Evolutionary conservation across 2,888 invertebrate genomes (phyloP).

Genomic region (Elegia similella): DNA sequence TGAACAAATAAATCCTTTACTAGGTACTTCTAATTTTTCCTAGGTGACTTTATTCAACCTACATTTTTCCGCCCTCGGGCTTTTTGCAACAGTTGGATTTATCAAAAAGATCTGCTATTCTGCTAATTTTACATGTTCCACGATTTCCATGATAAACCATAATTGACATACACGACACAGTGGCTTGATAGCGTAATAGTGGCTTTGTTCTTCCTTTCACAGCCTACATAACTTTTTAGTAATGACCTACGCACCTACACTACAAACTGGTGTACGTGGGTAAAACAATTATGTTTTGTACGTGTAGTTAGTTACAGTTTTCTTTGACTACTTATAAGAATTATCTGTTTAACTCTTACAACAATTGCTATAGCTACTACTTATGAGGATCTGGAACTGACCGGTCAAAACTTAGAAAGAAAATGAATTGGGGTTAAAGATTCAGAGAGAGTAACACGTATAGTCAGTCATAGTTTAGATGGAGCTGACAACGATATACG

Average conservation of each 20-base stretch:
- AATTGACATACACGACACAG: slow-evolving; percentile 1
- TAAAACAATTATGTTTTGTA: not conserved
- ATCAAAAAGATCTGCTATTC: not conserved
- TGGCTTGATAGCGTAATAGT: slow-evolving; percentile 15
- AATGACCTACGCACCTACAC: slow-evolving; percentile 17
- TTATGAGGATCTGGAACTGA: too few relatives aligned
- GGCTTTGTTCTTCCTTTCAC: slow-evolving; percentile 21
- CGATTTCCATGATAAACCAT: not conserved
- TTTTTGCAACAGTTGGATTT: not conserved
- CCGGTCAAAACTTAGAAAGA: too few relatives aligned
- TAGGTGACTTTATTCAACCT: not conserved
- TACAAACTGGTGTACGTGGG: not conserved
- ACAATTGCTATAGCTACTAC: too few relatives aligned
- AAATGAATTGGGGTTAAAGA: too few relatives aligned
- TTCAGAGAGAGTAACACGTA: too few relatives aligned
- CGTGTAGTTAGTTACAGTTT: not conserved
- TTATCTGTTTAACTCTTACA: not conserved
- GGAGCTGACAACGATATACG: too few relatives aligned
- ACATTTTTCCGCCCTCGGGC: not conserved
- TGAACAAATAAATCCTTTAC: too few relatives aligned
- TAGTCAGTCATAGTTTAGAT: too few relatives aligned
- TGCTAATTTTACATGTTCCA: not conserved
- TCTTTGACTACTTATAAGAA: not conserved
- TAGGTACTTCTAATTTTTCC: not conserved
- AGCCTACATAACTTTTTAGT: slow-evolving; percentile 21